A percentile compares a stretch with the other conserved stretches of the same genome.
Evolutionary conservation across 2,113 vertebrate genomes (phyloP).

Genomic region (Nothoprocta pentlandii): DNA sequence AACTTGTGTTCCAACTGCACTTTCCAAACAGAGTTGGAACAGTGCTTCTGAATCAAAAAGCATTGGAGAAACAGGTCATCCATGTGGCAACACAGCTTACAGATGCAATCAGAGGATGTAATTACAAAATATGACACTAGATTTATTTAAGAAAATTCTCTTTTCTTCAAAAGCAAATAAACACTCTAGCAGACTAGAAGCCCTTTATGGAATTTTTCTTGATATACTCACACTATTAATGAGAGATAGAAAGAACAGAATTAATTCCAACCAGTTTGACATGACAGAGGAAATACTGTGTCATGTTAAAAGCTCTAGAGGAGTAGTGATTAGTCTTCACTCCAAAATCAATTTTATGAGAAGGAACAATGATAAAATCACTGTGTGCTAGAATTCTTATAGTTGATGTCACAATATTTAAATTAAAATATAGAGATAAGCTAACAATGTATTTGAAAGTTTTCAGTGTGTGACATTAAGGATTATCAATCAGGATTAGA

Average conservation of each 20-base stretch:
- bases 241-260: background rate
- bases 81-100: background rate
- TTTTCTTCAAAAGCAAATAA: conserved; percentile 19
- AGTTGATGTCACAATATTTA: background rate
- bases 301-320: background rate
- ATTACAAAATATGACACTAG: conserved; percentile 23
- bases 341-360: background rate
- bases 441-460: background rate
- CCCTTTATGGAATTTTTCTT: background rate
- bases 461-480: background rate
- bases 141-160: background rate
- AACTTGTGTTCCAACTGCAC: background rate
- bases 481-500: background rate
- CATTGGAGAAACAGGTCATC: background rate
- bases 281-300: background rate
- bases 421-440: background rate
- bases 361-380: background rate
- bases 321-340: background rate
- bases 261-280: background rate
- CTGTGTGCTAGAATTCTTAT: background rate
- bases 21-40: background rate
- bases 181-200: conserved; percentile 1
- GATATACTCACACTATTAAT: background rate
- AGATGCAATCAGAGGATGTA: conserved; percentile 1
- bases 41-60: background rate